Evolutionary conservation across 2,113 vertebrate genomes (phyloP).

Genomic region (Columba janthina): DNA sequence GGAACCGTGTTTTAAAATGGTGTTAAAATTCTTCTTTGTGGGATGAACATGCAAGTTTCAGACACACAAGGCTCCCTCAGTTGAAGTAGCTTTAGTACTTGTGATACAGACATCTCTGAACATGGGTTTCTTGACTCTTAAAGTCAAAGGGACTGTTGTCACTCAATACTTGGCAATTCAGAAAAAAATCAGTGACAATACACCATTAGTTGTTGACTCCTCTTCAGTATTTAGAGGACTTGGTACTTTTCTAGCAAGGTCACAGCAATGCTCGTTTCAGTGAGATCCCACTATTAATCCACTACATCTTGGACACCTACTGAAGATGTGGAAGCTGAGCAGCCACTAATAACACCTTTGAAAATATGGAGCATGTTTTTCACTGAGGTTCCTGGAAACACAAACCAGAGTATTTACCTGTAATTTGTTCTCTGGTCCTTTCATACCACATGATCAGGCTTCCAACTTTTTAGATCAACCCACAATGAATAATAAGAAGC

Average conservation of each 20-base stretch:
- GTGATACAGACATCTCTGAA: not conserved
- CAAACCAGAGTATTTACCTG: not conserved
- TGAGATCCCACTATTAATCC: not conserved
- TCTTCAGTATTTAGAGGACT: not conserved
- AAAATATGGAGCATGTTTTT: not conserved
- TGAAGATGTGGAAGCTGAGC: not conserved
- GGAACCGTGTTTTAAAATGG: not conserved
- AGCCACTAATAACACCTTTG: not conserved
- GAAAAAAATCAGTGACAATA: not conserved
- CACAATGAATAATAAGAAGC: not conserved
- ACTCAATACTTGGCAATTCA: not conserved
- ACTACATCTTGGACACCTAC: not conserved
- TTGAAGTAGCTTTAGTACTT: not conserved
- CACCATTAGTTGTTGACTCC: not conserved
- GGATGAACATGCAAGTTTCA: not conserved
- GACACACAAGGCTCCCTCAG: not conserved
- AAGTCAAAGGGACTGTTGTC: not conserved
- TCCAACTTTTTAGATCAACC: not conserved
- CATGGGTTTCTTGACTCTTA: not conserved
- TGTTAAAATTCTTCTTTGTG: not conserved
- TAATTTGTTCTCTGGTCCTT: not conserved
- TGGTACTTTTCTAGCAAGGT: not conserved
- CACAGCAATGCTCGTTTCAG: not conserved
- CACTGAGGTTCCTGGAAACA: not conserved
- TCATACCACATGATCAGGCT: not conserved